Conservation (phyloP, 1,140 invertebrate species). For the Nephila pilipes region DNA sequence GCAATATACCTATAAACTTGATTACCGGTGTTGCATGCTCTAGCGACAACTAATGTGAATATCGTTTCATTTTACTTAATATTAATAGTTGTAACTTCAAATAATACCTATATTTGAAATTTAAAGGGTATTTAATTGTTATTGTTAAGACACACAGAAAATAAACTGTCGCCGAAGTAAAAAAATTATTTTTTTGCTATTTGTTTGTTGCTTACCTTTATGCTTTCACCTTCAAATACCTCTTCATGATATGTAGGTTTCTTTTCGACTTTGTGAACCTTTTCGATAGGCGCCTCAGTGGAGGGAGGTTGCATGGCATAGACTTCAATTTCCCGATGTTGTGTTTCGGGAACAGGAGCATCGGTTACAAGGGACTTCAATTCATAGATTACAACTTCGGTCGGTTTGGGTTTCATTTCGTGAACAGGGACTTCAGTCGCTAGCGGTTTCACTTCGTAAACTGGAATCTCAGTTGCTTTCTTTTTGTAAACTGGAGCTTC, state of each 20-base stretch:
- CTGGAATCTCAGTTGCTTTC: not conserved
- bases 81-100: no score
- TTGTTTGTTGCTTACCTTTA: not conserved
- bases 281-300: not conserved
- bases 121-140: no score
- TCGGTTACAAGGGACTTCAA: not conserved
- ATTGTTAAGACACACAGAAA: no score
- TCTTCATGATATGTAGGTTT: not conserved
- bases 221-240: not conserved
- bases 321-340: not conserved
- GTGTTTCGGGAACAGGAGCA: not conserved
- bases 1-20: no score
- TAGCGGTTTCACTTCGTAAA: not conserved
- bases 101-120: no score
- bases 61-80: no score
- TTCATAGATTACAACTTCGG: not conserved
- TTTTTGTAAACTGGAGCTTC: not conserved
- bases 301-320: not conserved
- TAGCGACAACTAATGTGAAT: no score
- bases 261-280: not conserved
- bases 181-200: no score
- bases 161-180: no score
- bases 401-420: not conserved
- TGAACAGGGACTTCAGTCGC: not conserved
- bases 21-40: no score